Evolutionary conservation across 2,797 vertebrate genomes (phyloP).

Genomic region (Poliocrania exsul): DNA sequence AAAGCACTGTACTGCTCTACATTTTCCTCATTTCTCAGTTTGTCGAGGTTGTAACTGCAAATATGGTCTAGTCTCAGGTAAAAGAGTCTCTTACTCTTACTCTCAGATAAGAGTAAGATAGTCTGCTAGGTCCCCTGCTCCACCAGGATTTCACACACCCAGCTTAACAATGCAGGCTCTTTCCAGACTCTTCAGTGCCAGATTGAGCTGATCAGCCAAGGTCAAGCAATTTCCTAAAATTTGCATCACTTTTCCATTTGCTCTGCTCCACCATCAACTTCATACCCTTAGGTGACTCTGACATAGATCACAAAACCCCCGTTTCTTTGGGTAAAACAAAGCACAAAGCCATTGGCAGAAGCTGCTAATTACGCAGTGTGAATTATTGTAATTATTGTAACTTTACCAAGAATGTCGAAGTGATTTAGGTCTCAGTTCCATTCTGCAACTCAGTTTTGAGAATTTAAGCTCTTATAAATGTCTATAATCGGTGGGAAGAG

Average conservation of each 20-base stretch:
- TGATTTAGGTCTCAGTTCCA: not conserved
- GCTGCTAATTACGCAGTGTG: not conserved
- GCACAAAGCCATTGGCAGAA: not conserved
- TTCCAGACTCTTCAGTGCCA: not conserved
- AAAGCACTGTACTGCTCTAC: fast-evolving
- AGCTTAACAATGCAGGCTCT: not conserved
- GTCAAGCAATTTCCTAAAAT: not conserved
- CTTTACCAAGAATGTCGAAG: not conserved
- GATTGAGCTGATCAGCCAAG: not conserved
- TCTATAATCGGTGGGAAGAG: not conserved
- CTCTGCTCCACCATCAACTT: not conserved
- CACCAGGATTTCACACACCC: not conserved
- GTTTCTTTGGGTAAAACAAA: not conserved
- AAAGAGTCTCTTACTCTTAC: too few relatives aligned
- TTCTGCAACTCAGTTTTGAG: not conserved
- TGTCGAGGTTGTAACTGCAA: not conserved
- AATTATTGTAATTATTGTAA: not conserved
- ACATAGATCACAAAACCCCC: not conserved
- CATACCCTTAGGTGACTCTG: not conserved
- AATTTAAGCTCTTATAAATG: not conserved
- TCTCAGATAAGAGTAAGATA: not conserved
- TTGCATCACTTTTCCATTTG: not conserved
- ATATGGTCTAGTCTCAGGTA: not conserved
- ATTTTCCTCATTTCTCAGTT: not conserved
- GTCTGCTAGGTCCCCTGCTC: not conserved